Percentiles rank a stretch among this genome's conserved stretches.
phyloP scores from a whole-genome alignment of 1,140 invertebrate genomes.

The Plectus sambesii region DNA sequence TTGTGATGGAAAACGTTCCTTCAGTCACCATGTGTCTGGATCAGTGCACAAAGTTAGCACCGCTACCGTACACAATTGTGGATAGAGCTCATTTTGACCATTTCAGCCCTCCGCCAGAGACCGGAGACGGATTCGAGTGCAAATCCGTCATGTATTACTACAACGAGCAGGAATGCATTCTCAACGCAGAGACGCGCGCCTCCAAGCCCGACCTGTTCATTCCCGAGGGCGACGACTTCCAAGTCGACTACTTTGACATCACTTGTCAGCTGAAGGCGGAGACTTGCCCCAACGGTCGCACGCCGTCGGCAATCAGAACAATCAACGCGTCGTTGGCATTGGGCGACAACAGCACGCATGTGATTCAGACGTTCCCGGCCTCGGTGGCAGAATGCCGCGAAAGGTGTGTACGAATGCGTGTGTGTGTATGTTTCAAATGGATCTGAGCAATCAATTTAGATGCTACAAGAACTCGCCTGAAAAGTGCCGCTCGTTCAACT shows the following conservation, averaged over 20 bases:
- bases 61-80: no score
- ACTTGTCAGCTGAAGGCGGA: constrained; percentile 40
- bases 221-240: constrained; percentile 43
- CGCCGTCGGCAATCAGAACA: constrained; percentile 29
- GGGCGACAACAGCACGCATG: constrained; percentile 38
- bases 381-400: constrained; percentile 32
- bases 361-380: constrained; percentile 28
- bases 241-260: constrained; percentile 45
- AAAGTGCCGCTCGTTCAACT: constrained; percentile 45
- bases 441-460: no score
- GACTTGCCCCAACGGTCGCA: constrained; percentile 33
- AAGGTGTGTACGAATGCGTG: no score
- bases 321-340: constrained; percentile 42
- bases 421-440: no score
- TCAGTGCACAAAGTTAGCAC: constrained; percentile 43
- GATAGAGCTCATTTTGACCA: not conserved
- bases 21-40: constrained; percentile 45
- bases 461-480: constrained; percentile 36
- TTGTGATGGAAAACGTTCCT: constrained; percentile 46
- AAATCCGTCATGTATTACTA: constrained; percentile 46
- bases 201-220: constrained; percentile 45
- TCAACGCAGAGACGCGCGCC: constrained; percentile 41
- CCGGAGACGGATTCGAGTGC: constrained; percentile 42
- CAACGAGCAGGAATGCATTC: constrained; percentile 45
- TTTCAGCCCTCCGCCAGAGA: constrained; percentile 43